Evolutionary conservation across 2,797 vertebrate genomes (phyloP).

Genomic region (Dallia pectoralis): DNA sequence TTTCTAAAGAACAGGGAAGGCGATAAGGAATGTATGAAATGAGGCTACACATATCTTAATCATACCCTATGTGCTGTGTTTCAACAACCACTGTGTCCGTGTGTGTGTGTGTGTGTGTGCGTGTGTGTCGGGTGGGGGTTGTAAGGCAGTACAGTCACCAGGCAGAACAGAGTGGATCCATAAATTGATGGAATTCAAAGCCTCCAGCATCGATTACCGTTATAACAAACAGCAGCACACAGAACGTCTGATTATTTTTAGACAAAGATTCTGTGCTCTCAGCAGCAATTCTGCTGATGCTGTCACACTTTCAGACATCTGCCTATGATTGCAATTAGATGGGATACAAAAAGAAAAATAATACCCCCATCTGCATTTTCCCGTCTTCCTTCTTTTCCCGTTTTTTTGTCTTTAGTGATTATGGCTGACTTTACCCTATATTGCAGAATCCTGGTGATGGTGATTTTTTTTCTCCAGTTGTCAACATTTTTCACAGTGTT

Average conservation of each 20-base stretch:
- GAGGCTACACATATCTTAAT: slow-evolving; percentile 93
- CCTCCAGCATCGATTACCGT: slow-evolving; percentile 99
- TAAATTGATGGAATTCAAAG: slow-evolving; percentile 99
- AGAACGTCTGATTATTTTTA: slow-evolving; percentile 99
- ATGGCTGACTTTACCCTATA: slow-evolving; percentile 64
- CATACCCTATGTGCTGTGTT: slow-evolving; percentile 74
- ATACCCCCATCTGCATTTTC: slow-evolving; percentile 89
- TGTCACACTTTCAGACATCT: slow-evolving; percentile 99
- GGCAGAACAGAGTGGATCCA: slow-evolving; percentile 99
- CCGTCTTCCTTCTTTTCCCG: slow-evolving; percentile 53
- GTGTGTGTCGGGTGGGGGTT: slow-evolving; percentile 65
- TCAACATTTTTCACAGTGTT: slow-evolving; percentile 67
- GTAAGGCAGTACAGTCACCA: slow-evolving; percentile 88
- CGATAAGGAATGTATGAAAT: slow-evolving; percentile 92
- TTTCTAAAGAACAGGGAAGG: slow-evolving; percentile 81
- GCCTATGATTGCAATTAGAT: slow-evolving; percentile 99
- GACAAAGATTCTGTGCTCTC: slow-evolving; percentile 99
- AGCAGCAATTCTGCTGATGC: slow-evolving; percentile 99
- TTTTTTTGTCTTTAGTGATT: slow-evolving; percentile 71
- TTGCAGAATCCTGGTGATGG: slow-evolving; percentile 61
- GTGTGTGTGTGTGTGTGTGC: slow-evolving; percentile 13
- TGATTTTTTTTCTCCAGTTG: slow-evolving; percentile 59
- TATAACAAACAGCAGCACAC: slow-evolving; percentile 98
- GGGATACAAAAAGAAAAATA: slow-evolving; percentile 92
- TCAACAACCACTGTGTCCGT: slow-evolving; percentile 42